phyloP scores from a whole-genome alignment of 2,888 invertebrate genomes.

The Phanerotoma sp. region DNA sequence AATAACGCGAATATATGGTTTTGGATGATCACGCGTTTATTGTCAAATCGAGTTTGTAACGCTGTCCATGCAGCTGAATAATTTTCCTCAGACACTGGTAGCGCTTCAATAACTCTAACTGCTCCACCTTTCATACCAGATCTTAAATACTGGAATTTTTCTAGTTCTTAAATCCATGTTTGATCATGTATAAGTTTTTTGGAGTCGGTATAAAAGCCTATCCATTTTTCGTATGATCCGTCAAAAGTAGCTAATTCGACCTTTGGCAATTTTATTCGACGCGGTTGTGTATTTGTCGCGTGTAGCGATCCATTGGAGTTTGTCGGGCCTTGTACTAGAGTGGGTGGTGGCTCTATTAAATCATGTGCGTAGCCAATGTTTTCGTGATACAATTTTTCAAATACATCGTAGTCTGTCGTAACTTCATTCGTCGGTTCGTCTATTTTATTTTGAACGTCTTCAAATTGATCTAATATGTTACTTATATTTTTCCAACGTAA shows the following conservation, averaged over 20 bases:
- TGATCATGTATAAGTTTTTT: background rate
- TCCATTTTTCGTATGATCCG: background rate
- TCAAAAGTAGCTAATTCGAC: background rate
- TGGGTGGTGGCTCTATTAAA: background rate
- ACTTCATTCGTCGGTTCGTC: background rate
- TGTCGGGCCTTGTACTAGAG: background rate
- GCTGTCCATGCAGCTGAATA: background rate
- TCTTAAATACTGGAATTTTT: background rate
- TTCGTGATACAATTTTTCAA: background rate
- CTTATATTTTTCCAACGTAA: background rate
- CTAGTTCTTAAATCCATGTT: background rate
- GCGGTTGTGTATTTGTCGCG: background rate
- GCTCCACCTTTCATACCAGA: background rate
- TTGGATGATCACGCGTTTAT: background rate
- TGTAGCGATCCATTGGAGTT: background rate
- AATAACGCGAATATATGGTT: constrained; percentile 5
- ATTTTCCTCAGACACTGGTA: constrained; percentile 3
- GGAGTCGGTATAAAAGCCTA: background rate
- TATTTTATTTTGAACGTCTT: background rate
- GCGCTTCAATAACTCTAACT: background rate
- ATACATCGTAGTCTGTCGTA: background rate
- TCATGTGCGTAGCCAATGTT: background rate
- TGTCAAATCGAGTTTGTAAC: constrained; percentile 3
- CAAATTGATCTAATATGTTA: background rate
- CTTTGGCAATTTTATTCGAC: too few species aligned